Evolutionary conservation across 2,888 invertebrate genomes (phyloP).

Genomic region (Caenorhabditis sp.): DNA sequence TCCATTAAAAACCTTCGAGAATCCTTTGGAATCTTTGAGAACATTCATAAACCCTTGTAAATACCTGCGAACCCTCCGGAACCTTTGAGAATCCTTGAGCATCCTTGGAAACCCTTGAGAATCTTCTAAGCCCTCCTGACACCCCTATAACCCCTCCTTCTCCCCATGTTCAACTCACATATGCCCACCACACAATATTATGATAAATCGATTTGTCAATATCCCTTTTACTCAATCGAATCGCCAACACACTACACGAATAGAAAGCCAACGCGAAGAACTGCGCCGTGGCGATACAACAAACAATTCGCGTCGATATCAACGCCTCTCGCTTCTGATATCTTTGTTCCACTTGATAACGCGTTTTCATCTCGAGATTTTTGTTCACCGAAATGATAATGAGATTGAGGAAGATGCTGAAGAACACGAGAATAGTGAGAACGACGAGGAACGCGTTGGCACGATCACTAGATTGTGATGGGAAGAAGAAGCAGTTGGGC

Average conservation of each 20-base stretch:
- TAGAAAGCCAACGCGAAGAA: slow-evolving; percentile 26
- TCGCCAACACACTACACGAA: slow-evolving; percentile 24
- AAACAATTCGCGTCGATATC: slow-evolving; percentile 28
- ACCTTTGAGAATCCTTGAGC: too few relatives aligned
- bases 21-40: too few relatives aligned
- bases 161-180: slow-evolving; percentile 30
- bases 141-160: too few relatives aligned
- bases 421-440: slow-evolving; percentile 18
- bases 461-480: slow-evolving; percentile 18
- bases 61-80: too few relatives aligned
- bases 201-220: slow-evolving; percentile 31
- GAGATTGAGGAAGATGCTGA: slow-evolving; percentile 26
- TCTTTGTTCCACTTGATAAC: slow-evolving; percentile 24
- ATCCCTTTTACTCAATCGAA: slow-evolving; percentile 24
- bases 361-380: slow-evolving; percentile 23
- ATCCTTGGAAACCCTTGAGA: too few relatives aligned
- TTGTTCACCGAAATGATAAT: slow-evolving; percentile 32
- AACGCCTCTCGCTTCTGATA: slow-evolving; percentile 37
- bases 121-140: too few relatives aligned
- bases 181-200: slow-evolving; percentile 42
- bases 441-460: slow-evolving; percentile 25
- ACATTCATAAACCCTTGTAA: too few relatives aligned
- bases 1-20: too few relatives aligned
- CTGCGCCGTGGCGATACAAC: slow-evolving; percentile 30
- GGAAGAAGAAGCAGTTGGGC: slow-evolving; percentile 40